A percentile compares a stretch with the other conserved stretches of the same genome.
phyloP scores from a whole-genome alignment of 2,888 invertebrate genomes.

The Sphinx pinastri region DNA sequence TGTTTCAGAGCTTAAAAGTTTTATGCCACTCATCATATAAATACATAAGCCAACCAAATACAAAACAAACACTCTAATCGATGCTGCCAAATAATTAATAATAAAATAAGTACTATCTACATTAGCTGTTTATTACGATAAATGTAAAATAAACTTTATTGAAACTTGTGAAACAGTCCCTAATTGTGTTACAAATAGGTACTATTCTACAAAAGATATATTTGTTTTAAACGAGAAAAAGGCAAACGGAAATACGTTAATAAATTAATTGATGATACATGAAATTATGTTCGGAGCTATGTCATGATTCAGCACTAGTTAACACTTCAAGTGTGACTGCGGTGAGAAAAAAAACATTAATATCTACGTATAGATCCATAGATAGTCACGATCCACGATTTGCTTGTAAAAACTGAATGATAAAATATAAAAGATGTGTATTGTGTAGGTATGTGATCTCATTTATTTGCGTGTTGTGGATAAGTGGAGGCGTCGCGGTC shows the following conservation, averaged over 20 bases:
- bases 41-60: too few species aligned
- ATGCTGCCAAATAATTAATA: too few species aligned
- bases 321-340: background rate
- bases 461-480: constrained; percentile 41
- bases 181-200: background rate
- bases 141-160: too few species aligned
- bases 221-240: background rate
- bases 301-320: constrained; percentile 16
- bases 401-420: constrained; percentile 30
- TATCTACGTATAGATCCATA: background rate
- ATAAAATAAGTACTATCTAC: too few species aligned
- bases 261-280: constrained; percentile 1
- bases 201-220: background rate
- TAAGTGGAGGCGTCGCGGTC: background rate
- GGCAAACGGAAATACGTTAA: background rate
- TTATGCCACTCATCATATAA: too few species aligned
- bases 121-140: too few species aligned
- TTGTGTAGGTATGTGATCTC: constrained; percentile 40
- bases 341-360: background rate
- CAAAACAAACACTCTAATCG: too few species aligned
- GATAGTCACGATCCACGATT: constrained; percentile 19
- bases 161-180: too few species aligned
- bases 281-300: background rate
- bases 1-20: too few species aligned
- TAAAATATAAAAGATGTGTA: constrained; percentile 30